Evolutionary conservation across 2,888 invertebrate species (phyloP), one percentile per base, ranked within the genome.

Genomic region (Cataglyphis albicans): DNA sequence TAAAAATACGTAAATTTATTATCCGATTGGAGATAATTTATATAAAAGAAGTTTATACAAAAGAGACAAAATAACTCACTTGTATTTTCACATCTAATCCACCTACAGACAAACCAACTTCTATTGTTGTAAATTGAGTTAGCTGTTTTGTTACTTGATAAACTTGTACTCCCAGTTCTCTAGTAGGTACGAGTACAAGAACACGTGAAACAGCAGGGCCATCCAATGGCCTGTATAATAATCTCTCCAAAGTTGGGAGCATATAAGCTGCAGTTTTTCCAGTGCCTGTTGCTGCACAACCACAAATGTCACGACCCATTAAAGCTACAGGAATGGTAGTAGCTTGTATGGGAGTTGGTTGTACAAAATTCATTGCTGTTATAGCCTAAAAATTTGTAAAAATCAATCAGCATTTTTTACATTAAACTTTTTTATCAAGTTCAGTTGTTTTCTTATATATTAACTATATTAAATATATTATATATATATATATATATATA

Each of bases 231-330:
- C 98, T 97, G 94, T 98, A 99, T 15, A 99, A 95, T 84, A 99
- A 96, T 86, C 99, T 96, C 95, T 99, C 99, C 75, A 99, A 93
- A 1, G 99, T 98, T 0, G 99, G 99, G 90, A 99, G 95, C 98
- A 99, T 99, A 95, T 99, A 99, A 0, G 99, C 99, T 0, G 99
- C 99, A 0, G 99, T 99, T 96, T 99, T 99, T 76, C 99, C 99
- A 9, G 98, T 97, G 74, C 99, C 99, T 0, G 99, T 99, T 0
- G 99, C 99, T 41, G 99, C 99, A 95, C 99, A 99, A 12, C 99
- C 99, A 95, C 99, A 99, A 90, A 99, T 97, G 95, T 99, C 99
- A 91, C 98, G 97, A 21, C 99, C 97, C 89, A 98, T 95, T 82
- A 99, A 95, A 4, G 98, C 99, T 12, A 99, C 96, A 0, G 99